These are phyloP conservation scores for Lutjanus argentimaculatus DNA, from an alignment of 2,797 vertebrate genomes.

Conservation along the genomic window DNA sequence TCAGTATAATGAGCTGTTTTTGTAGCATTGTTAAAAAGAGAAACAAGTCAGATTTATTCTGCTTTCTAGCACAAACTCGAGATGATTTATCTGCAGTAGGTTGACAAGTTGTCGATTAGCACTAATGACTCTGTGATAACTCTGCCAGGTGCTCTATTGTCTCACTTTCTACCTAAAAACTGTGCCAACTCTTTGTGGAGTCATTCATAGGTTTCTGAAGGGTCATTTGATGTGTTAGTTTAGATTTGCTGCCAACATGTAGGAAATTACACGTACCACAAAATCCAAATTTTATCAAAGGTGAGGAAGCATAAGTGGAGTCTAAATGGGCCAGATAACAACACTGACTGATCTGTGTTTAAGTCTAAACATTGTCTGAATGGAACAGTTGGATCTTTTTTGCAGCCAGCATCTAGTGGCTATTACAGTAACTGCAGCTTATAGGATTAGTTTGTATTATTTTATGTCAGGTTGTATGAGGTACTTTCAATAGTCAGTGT, in stretches of 20 bases:
- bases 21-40: conserved; percentile 46
- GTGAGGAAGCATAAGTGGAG: neutral
- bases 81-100: conserved; percentile 26
- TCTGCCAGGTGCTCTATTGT: conserved; percentile 13
- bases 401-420: no score
- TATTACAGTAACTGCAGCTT: no score
- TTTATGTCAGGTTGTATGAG: no score
- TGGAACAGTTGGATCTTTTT: conserved; percentile 6
- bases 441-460: no score
- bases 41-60: conserved; percentile 25
- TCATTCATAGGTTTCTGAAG: neutral
- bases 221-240: neutral
- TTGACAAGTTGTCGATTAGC: conserved; percentile 24
- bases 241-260: neutral
- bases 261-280: neutral
- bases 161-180: conserved; percentile 14
- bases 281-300: conserved; percentile 3
- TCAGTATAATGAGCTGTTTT: conserved; percentile 50
- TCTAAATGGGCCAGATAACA: neutral
- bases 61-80: neutral
- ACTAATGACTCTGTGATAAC: neutral
- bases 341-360: conserved; percentile 4
- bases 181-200: conserved; percentile 2
- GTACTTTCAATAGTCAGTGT: no score
- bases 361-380: neutral